A percentile compares a stretch with the other conserved stretches of the same genome.
These are phyloP conservation scores for Leptopterna dolabrata DNA, from an alignment of 2,888 invertebrate genomes.

Conservation along the genomic window DNA sequence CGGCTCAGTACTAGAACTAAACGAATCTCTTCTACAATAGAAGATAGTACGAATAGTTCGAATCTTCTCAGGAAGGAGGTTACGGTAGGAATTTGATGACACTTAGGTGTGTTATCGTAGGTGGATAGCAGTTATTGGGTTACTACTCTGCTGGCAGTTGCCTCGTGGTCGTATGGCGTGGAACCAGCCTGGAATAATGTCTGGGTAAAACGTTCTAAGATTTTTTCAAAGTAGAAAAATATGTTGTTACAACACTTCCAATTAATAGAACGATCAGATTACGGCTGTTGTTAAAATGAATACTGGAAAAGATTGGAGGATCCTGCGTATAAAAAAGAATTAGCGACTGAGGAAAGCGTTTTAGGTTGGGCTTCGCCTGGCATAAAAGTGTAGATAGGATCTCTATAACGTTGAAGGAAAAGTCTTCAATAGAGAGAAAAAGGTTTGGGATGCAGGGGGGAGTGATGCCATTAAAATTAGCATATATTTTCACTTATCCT, in stretches of 20 bases:
- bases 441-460: not conserved
- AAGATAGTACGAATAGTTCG: no score
- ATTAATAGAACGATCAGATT: not conserved
- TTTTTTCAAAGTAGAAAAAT: no score
- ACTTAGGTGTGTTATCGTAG: no score
- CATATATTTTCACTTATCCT: slow-evolving; percentile 51
- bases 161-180: no score
- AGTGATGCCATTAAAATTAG: slow-evolving; percentile 48
- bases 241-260: not conserved
- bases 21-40: no score
- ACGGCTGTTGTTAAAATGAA: not conserved
- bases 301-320: not conserved
- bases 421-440: slow-evolving; percentile 10
- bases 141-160: no score
- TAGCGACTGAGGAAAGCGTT: not conserved
- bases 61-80: no score
- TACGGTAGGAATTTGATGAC: no score
- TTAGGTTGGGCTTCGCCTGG: not conserved
- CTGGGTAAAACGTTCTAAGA: no score
- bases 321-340: not conserved
- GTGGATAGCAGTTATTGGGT: no score
- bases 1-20: no score
- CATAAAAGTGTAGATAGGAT: slow-evolving; percentile 12
- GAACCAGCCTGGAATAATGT: no score
- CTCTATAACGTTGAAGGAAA: not conserved